phyloP scores from a whole-genome alignment of 2,797 vertebrate genomes.

The Gymnopithys bicolor region DNA sequence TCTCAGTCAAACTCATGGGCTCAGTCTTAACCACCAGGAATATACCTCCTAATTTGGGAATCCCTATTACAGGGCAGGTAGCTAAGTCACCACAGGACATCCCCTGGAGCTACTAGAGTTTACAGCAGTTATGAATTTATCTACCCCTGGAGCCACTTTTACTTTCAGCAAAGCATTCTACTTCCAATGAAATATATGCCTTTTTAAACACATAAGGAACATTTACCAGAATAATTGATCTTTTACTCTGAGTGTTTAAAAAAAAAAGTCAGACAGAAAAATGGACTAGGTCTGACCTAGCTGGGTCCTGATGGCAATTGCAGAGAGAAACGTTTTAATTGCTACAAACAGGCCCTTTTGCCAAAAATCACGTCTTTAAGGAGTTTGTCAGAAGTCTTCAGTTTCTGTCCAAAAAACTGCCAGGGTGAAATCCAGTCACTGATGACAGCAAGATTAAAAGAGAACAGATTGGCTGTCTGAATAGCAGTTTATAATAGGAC shows the following conservation, averaged over 20 bases:
- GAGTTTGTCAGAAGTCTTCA: slow-evolving; percentile 66
- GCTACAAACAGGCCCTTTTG: slow-evolving; percentile 59
- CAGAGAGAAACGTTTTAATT: slow-evolving; percentile 74
- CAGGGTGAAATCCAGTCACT: slow-evolving; percentile 62
- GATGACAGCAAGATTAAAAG: slow-evolving; percentile 68
- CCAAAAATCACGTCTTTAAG: slow-evolving; percentile 66
- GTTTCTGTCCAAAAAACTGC: slow-evolving; percentile 74
- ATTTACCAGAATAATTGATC: slow-evolving; percentile 20
- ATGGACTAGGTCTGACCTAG: slow-evolving; percentile 37
- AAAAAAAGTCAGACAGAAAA: slow-evolving; percentile 47
- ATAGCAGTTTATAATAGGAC: slow-evolving; percentile 28
- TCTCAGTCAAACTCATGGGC: background rate
- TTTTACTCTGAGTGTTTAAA: slow-evolving; percentile 29
- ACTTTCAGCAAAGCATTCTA: background rate
- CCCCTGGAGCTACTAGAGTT: background rate
- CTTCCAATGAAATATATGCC: background rate
- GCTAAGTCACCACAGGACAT: background rate
- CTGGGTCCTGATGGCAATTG: slow-evolving; percentile 59
- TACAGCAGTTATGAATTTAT: background rate
- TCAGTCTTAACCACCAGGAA: background rate
- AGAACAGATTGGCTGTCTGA: slow-evolving; percentile 33
- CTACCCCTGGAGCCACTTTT: background rate
- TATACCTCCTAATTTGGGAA: background rate
- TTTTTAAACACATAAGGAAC: background rate
- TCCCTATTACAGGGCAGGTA: background rate